phyloP scores from a whole-genome alignment of 2,888 invertebrate genomes.

The Platypus cylindrus region DNA sequence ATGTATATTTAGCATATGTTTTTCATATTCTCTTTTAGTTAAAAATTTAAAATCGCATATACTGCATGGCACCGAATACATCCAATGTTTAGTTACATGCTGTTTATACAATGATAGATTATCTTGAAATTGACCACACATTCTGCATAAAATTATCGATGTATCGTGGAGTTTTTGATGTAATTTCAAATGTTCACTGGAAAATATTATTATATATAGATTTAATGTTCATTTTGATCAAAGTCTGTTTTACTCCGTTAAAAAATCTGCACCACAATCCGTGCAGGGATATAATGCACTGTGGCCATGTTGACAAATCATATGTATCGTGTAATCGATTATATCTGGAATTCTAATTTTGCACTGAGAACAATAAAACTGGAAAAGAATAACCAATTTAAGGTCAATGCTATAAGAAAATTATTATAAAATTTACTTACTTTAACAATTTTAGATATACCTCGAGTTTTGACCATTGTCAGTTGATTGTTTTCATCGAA shows the following conservation, averaged over 20 bases:
- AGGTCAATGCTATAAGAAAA: neutral
- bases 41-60: slow-evolving; percentile 10
- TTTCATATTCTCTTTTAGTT: slow-evolving; percentile 8
- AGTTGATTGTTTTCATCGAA: slow-evolving; percentile 3
- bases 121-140: slow-evolving; percentile 4
- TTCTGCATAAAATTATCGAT: slow-evolving; percentile 2
- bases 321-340: slow-evolving; percentile 5
- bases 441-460: slow-evolving; percentile 1
- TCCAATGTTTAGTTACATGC: slow-evolving; percentile 6
- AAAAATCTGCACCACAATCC: neutral
- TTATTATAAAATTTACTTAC: slow-evolving; percentile 3
- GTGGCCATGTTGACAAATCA: slow-evolving; percentile 2
- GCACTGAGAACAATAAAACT: slow-evolving; percentile 1
- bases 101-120: slow-evolving; percentile 3
- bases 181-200: slow-evolving; percentile 5
- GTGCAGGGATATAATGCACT: neutral
- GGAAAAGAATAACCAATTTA: neutral
- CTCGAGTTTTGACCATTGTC: slow-evolving; percentile 1
- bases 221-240: neutral
- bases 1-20: slow-evolving; percentile 5
- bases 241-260: neutral
- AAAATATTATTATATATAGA: slow-evolving; percentile 1
- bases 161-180: slow-evolving; percentile 7
- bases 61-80: slow-evolving; percentile 6
- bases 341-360: slow-evolving; percentile 2